A percentile compares a stretch with the other conserved stretches of the same genome.
Conservation (phyloP, 2,113 vertebrate genomes). For the Odobenus rosmarus region DNA sequence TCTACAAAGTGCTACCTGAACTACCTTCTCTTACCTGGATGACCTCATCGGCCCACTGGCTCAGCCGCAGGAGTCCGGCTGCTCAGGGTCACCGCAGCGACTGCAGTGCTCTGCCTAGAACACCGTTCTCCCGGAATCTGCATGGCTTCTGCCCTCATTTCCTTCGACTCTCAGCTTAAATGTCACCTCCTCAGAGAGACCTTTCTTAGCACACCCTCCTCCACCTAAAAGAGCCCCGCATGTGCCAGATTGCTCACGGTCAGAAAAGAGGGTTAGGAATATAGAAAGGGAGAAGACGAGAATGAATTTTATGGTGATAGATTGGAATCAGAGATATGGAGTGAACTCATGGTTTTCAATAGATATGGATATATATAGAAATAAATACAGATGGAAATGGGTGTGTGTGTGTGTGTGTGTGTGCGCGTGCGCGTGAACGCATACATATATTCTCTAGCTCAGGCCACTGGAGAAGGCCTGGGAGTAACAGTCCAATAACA, state of each 20-base stretch:
- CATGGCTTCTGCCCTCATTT: neutral
- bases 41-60: neutral
- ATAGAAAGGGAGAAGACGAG: conserved; percentile 25
- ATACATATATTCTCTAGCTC: neutral
- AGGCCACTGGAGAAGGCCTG: neutral
- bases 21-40: neutral
- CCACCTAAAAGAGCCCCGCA: neutral
- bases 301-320: neutral
- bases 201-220: conserved; percentile 16
- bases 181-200: neutral
- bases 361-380: neutral
- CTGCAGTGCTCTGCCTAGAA: neutral
- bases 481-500: neutral
- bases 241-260: neutral
- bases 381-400: neutral
- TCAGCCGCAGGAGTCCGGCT: neutral
- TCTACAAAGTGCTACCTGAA: neutral
- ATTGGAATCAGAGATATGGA: neutral
- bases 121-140: neutral
- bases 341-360: neutral
- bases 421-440: neutral
- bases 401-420: neutral
- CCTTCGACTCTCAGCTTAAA: neutral
- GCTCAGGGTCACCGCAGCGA: neutral
- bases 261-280: neutral